Base-by-base conservation (phyloP, 2,888 invertebrate species). In the Oscheius onirici region DNA sequence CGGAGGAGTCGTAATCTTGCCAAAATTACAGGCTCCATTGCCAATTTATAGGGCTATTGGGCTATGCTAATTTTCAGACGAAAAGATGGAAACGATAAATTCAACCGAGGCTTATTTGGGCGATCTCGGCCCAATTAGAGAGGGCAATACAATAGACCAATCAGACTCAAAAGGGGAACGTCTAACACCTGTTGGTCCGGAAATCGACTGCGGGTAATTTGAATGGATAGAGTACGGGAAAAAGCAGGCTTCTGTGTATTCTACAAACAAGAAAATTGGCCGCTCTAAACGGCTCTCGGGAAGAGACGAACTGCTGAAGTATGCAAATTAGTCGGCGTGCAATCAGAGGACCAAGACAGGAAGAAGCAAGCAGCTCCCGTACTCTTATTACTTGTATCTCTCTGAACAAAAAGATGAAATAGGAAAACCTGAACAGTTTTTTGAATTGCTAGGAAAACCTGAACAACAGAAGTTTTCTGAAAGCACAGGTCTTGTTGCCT, bases 251-350 rank as follows among this genome's bases (percentile, higher is more conserved):
- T 5, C 46, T 17, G 46, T 20, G 22, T 58, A 13, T 26, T 24
- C 13, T 24, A 52, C 52, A 28, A 26, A 49, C 40, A 40, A 34
- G 34, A 66, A 24, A 26, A 66, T 15, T n/a, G 49, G 26, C n/a
- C 26, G 46, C 46, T 46, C 17, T 34, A 26, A 34, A 34, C 34
- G 34, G 34, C 34, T 34, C 34, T 17, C 34, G 46, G 17, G 51
- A 43, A 46, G 17, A 43, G 41, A 54, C 40, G 52, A 34, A 40
- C 34, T 66, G 40, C 66, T 40, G 49, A n/a, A 44, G 20, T 66
- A 66, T 66, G 66, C 66, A 66, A 66, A 66, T 66, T 66, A 66
- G 66, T 26, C 52, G 66, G 40, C 40, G 66, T 49, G 52, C 66
- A 66, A 66, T 52, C 52, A 66, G 52, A 41, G 41, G 66, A n/a